Base-by-base conservation (phyloP, 2,113 vertebrate species). In the Madoqua kirkii region DNA sequence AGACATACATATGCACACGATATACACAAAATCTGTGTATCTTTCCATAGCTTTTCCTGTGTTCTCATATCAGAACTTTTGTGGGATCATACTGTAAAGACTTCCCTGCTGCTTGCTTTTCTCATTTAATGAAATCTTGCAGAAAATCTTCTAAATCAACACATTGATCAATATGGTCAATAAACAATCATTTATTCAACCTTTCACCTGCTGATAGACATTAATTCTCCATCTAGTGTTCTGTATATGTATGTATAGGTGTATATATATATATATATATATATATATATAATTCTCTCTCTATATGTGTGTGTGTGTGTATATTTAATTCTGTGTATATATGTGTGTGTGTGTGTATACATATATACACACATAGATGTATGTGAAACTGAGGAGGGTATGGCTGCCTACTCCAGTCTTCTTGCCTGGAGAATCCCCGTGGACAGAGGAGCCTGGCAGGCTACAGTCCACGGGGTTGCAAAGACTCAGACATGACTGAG, bases 101-200 rank as follows among this genome's bases (percentile, higher is more conserved):
- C 48, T 67, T 87, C 67, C 48, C 71, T 59, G 59, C 17, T 54
- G n/a, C 36, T 78, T 54, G 21, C 55, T 92, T 7, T 82, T 71
- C 67, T 91, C 88, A 76, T 67, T 57, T 57, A 87, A 71, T 15
- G 27, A 67, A 87, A 92, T 40, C 31, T 33, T 50, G 33, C 33
- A 17, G 71, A 57, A 81, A 81, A 71, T 57, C 82, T 36, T 87
- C 52, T 67, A 87, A 67, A 67, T 81, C 17, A 40, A 87, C 59
- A 87, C 71, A 81, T 23, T 36, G 67, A 93, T 40, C 54, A 14
- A 6, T 57, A 11, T 19, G 83, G 50, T 33, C 33, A 87, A 50
- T 25, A 5, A 48, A 36, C 25, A 57, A 79, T 57, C 43, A 78
- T 87, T 36, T 57, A 54, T 55, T 91, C n/a, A 76, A 45, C 31